A percentile compares a stretch with the other conserved stretches of the same genome.
Evolutionary conservation across 2,888 invertebrate species (phyloP).

Genomic region (Tetramorium bicarinatum): DNA sequence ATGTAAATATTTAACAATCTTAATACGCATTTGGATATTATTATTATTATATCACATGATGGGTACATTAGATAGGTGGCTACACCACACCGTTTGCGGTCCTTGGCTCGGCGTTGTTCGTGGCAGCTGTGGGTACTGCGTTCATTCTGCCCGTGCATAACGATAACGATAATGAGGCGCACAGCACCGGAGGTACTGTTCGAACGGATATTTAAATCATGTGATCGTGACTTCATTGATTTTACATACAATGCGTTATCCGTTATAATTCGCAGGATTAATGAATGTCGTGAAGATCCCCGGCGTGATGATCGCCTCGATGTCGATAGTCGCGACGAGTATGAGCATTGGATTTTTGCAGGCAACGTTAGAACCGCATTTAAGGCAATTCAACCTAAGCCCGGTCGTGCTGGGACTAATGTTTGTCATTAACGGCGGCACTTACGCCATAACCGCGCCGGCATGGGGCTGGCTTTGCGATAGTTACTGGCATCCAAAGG

Average conservation of each 20-base stretch:
- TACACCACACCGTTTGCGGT: slow-evolving; percentile 94
- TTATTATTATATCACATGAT: slow-evolving; percentile 8
- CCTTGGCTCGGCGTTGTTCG: slow-evolving; percentile 91
- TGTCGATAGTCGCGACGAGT: slow-evolving; percentile 92
- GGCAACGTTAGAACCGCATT: slow-evolving; percentile 95
- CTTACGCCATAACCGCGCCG: slow-evolving; percentile 93
- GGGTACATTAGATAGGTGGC: slow-evolving; percentile 88
- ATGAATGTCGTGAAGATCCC: slow-evolving; percentile 91
- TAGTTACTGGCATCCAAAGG: slow-evolving; percentile 89
- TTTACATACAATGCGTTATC: neutral
- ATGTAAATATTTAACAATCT: neutral
- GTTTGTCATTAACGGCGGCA: slow-evolving; percentile 94
- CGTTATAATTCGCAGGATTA: slow-evolving; percentile 87
- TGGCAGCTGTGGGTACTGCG: slow-evolving; percentile 92
- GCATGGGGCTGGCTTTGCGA: slow-evolving; percentile 94
- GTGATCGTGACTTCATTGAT: neutral
- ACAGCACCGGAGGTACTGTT: slow-evolving; percentile 84
- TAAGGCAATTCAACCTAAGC: slow-evolving; percentile 91
- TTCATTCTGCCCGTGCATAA: slow-evolving; percentile 91
- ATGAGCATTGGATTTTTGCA: slow-evolving; percentile 95
- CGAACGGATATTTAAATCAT: neutral
- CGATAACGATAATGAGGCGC: slow-evolving; percentile 87
- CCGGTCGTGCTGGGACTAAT: slow-evolving; percentile 92
- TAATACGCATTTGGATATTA: slow-evolving; percentile 15
- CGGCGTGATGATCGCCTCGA: slow-evolving; percentile 91